Evolutionary conservation across 2,113 vertebrate genomes (phyloP), one percentile per base, ranked within the genome.

Genomic region (Carassius gibelio): DNA sequence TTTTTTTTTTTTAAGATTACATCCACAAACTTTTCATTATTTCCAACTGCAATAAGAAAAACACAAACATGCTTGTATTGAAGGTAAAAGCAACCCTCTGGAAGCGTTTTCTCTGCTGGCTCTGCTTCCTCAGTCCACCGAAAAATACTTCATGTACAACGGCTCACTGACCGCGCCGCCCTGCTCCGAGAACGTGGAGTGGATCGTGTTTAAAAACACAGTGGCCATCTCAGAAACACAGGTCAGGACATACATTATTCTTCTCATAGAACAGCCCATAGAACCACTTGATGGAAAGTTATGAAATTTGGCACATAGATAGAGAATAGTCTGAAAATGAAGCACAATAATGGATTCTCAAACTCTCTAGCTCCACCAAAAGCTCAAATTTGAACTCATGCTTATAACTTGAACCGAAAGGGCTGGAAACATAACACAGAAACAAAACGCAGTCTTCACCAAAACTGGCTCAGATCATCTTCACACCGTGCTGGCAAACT

Each of bases 131-230:
- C 96, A 96, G 36, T 93, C 95, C 85, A 98, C 96, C 0, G 96
- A 97, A 85, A 98, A 98, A 88, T 99, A 98, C 85, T 99, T 97
- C 89, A 96, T 95, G 87, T 99, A 99, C 84, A 99, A 99, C 38
- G 98, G 98, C 19, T 99, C 98, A 0, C 90, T 99, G 83, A 97
- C 96, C 1, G 87, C 93, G 5, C 98, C 98, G 19, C 98, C 97
- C 52, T 99, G 97, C 93, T 95, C 94, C 1, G 98, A 99, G 92
- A 94, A 92, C 0, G 98, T 99, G 81, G 96, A 99, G 89, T 99
- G 98, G 98, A 95, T 99, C 84, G 92, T 99, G 68, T 98, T 99
- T 87, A 98, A 97, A 94, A 94, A 98, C 83, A 95, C 96, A 0
- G 95, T 96, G 79, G 93, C 91, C 91, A 97, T 99, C 91, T 99